A percentile compares a stretch with the other conserved stretches of the same genome.
These are phyloP conservation scores for Argyra leucocephala DNA, from an alignment of 2,888 invertebrate species.

Conservation along the genomic window DNA sequence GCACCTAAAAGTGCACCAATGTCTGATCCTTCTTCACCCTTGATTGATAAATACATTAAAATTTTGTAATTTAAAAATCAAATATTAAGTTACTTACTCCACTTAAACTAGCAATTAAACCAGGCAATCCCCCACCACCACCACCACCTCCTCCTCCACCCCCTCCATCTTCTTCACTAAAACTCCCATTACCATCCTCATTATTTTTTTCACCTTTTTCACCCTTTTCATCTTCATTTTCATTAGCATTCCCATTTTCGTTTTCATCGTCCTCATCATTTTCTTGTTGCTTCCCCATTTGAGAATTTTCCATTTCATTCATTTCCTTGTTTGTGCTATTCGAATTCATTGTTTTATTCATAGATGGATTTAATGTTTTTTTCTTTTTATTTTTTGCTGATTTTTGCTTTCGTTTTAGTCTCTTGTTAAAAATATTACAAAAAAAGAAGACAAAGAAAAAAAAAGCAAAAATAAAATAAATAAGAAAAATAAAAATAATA, in stretches of 20 bases:
- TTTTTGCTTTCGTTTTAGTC: conserved; percentile 10
- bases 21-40: conserved; percentile 43
- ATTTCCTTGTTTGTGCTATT: conserved; percentile 23
- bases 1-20: conserved; percentile 42
- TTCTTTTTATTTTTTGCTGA: conserved; percentile 6
- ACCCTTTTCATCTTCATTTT: conserved; percentile 24
- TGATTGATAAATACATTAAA: conserved; percentile 7
- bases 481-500: background rate
- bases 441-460: conserved; percentile 15
- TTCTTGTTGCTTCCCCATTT: too few species aligned
- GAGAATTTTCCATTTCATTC: conserved; percentile 27
- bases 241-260: conserved; percentile 14
- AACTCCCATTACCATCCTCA: conserved; percentile 9
- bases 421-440: conserved; percentile 18
- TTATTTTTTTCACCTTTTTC: conserved; percentile 24
- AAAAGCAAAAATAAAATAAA: conserved; percentile 14
- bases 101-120: conserved; percentile 40
- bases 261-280: too few species aligned
- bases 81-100: conserved; percentile 33
- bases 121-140: conserved; percentile 34
- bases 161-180: conserved; percentile 17
- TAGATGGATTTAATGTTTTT: background rate
- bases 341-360: background rate
- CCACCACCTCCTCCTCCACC: conserved; percentile 27
- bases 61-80: background rate